Evolutionary conservation across 2,113 vertebrate species (phyloP).

Genomic region (Ictalurus furcatus): DNA sequence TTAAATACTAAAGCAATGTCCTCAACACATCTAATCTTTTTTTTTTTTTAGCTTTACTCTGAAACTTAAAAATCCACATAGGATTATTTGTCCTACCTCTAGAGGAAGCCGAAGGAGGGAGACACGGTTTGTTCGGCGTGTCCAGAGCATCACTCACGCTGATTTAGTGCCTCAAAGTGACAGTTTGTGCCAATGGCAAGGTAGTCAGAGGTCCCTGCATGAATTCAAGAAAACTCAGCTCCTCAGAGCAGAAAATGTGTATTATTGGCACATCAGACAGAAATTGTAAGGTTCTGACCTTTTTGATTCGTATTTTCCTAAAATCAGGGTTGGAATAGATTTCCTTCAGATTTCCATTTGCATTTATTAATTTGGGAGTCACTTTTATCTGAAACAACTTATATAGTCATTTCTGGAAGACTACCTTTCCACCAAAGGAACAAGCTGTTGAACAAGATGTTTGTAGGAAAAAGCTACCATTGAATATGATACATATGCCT

Average conservation of each 20-base stretch:
- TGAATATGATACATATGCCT: background rate
- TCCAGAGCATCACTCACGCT: conserved; percentile 58
- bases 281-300: conserved; percentile 62
- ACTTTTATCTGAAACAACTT: background rate
- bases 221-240: conserved; percentile 59
- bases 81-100: conserved; percentile 53
- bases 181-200: conserved; percentile 56
- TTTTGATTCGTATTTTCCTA: conserved; percentile 61
- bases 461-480: background rate
- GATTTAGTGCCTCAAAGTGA: conserved; percentile 65
- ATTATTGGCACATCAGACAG: conserved; percentile 67
- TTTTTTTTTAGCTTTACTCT: background rate
- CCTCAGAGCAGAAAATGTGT: conserved; percentile 65
- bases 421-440: background rate
- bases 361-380: background rate
- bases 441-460: background rate
- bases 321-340: conserved; percentile 53
- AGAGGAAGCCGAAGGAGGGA: conserved; percentile 63
- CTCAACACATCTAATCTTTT: background rate
- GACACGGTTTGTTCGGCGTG: conserved; percentile 67
- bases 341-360: background rate
- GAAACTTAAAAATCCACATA: conserved; percentile 28
- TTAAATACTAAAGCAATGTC: background rate
- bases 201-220: conserved; percentile 57
- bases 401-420: background rate